These are phyloP conservation scores for Bos javanicus DNA, from an alignment of 2,113 vertebrate species.

Conservation along the genomic window DNA sequence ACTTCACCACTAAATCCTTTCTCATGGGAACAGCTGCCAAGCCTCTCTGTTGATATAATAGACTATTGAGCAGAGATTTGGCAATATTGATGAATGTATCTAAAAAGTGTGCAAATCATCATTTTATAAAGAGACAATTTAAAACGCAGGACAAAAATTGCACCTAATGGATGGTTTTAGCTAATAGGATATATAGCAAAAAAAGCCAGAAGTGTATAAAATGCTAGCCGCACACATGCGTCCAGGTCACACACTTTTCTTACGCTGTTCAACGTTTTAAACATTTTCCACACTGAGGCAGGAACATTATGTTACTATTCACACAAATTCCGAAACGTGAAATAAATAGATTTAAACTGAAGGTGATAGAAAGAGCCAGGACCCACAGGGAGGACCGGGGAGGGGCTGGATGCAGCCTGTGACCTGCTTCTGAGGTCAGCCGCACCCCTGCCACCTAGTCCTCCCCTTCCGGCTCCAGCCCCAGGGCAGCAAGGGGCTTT, in stretches of 20 bases:
- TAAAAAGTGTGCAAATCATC: not conserved
- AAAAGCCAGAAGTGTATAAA: not conserved
- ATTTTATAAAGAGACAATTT: not conserved
- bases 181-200: not conserved
- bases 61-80: not conserved
- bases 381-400: fast-evolving
- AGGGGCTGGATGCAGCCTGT: not conserved
- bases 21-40: not conserved
- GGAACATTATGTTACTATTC: not conserved
- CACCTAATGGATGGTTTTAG: not conserved
- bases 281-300: not conserved
- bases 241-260: not conserved
- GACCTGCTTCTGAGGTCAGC: not conserved
- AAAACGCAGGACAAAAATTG: not conserved
- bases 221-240: fast-evolving
- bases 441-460: not conserved
- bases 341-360: not conserved
- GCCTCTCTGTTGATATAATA: not conserved
- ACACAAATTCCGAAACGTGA: not conserved
- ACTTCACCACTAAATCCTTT: not conserved
- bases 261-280: fast-evolving
- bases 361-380: not conserved
- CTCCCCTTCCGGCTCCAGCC: not conserved
- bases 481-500: not conserved
- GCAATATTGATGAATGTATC: not conserved